These are phyloP conservation scores for Cotesia typhae DNA, from an alignment of 1,140 invertebrate species.

Conservation along the genomic window DNA sequence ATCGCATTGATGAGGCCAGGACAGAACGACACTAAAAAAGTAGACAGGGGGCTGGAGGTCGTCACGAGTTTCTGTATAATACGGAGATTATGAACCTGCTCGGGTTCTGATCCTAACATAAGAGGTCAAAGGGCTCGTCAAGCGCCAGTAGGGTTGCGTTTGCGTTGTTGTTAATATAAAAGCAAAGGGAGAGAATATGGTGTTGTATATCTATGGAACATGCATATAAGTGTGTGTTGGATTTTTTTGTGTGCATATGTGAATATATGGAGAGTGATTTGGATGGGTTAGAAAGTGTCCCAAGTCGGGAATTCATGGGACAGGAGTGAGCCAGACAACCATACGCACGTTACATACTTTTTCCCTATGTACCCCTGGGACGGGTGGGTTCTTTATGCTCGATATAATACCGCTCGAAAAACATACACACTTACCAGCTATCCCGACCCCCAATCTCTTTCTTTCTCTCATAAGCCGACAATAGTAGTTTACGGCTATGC, in stretches of 20 bases:
- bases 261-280: conserved; percentile 30
- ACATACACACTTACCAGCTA: conserved; percentile 61
- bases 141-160: conserved; percentile 15
- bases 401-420: conserved; percentile 68
- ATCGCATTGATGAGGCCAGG: conserved; percentile 22
- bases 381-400: conserved; percentile 65
- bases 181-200: conserved; percentile 42
- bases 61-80: conserved; percentile 63
- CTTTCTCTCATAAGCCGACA: conserved; percentile 13
- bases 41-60: conserved; percentile 45
- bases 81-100: conserved; percentile 66
- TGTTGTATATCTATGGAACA: conserved; percentile 38
- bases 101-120: conserved; percentile 49
- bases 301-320: conserved; percentile 36
- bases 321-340: conserved; percentile 32
- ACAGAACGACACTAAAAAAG: conserved; percentile 53
- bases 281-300: conserved; percentile 44
- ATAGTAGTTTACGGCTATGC: conserved; percentile 26
- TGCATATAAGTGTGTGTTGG: conserved; percentile 7
- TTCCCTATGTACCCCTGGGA: conserved; percentile 55
- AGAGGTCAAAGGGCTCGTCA: conserved; percentile 36
- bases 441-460: conserved; percentile 23
- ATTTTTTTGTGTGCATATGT: background rate
- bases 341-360: conserved; percentile 57
- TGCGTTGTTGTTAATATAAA: conserved; percentile 25